Evolutionary conservation across 2,113 vertebrate genomes (phyloP), one percentile per base, ranked within the genome.

Genomic region (Phylloscopus trochiloides): DNA sequence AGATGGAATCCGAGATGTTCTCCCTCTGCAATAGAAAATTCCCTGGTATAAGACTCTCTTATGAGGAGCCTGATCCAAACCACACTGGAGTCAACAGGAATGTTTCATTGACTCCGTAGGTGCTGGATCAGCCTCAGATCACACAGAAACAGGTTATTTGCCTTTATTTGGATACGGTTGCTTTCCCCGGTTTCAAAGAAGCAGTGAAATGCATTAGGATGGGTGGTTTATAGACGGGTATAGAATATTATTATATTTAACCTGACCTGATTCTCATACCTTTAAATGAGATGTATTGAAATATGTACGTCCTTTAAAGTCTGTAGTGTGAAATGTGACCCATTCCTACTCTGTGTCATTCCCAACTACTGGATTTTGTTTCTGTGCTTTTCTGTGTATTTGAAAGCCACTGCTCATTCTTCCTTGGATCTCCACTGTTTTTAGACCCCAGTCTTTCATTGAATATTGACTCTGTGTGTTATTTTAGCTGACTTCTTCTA

Each of bases 111-210:
- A 96, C 71, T 80, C 93, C 0, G 1, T 73, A 83, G 55, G 38
- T 90, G 90, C 93, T 93, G 91, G 74, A 68, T 88, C 81, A 81
- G 77, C 77, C 58, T 92, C 87, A 62, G 32, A 28, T 57, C 31
- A 22, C 70, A 42, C 36, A 78, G 68, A 78, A 77, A 51, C 28
- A 25, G n/a, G 2, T 26, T 26, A 29, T 72, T 79, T 79, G 22
- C 45, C 54, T 52, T 55, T 72, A 36, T 67, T 63, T 34, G 14
- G 51, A 62, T 71, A 15, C 19, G 3, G 5, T 12, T 50, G 34
- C 28, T 86, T 72, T 73, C 11, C 42, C 28, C 20, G 14, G 0
- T 24, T 66, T 77, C 34, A 26, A 80, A 50, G 78, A 48, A 50
- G 45, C 47, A 15, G 8, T 59, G 71, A 70, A 76, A 43, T 25